Evolutionary conservation across 2,113 vertebrate species (phyloP), one percentile per base, ranked within the genome.

Genomic region (Nycticebus coucang): DNA sequence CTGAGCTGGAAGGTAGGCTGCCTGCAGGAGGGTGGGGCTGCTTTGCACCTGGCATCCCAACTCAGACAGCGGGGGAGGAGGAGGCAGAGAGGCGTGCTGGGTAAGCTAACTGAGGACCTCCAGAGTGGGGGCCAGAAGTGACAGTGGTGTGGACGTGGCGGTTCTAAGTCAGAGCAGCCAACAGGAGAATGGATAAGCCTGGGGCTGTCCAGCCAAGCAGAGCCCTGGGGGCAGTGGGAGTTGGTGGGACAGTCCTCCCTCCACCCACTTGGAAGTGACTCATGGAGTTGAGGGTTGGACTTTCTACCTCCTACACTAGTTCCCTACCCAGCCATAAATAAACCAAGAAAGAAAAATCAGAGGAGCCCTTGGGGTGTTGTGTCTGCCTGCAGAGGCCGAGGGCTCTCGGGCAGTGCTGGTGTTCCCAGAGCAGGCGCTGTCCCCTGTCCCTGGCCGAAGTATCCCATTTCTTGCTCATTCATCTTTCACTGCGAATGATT

Each of bases 401-500:
- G 45, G 45, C 8, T 21, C 88, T 74, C 96, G 84, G 94, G 80
- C 81, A 93, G 71, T 30, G 80, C 37, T 45, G 81, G 55, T 9
- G 8, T 50, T 50, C 82, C 78, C 83, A 83, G 79, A 28, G 41
- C n/a, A 64, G 82, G 88, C 60, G 75, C 71, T 81, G 71, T 24
- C 74, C 14, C 24, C 35, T 28, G 19, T 12, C 87, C 60, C 64
- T 4, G 26, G 72, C 19, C 26, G 19, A 75, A 88, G 62, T 7
- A n/a, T 30, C 24, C 71, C 59, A 17, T 94, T 66, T 86, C 94
- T 81, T 93, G 89, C 93, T 96, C 84, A 84, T 88, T 90, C 82
- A 85, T 97, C 87, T 95, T n/a, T 92, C 92, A 72, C 91, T 74
- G 55, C 78, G 97, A 96, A 96, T 93, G 41, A 72, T 60, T 81